A percentile compares a stretch with the other conserved stretches of the same genome.
Evolutionary conservation across 1,140 invertebrate species (phyloP).

Genomic region (Latrodectus geometricus): DNA sequence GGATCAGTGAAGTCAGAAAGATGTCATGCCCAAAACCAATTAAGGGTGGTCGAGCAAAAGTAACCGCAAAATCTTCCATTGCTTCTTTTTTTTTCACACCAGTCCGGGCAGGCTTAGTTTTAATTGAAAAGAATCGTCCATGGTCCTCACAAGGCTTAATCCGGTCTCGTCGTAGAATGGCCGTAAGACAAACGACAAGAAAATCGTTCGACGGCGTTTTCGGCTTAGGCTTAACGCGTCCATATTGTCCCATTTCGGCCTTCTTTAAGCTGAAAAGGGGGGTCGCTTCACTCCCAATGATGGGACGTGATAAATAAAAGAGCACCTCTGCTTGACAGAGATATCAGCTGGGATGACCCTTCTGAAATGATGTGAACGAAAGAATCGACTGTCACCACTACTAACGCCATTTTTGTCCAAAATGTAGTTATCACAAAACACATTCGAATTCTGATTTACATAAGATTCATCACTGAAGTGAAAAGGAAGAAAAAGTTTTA

Average conservation of each 20-base stretch:
- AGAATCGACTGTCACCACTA: not conserved
- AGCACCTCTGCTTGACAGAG: conserved; percentile 58
- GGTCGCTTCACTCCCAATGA: conserved; percentile 10
- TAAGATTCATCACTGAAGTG: no score
- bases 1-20: conserved; percentile 1
- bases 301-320: conserved; percentile 62
- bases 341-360: conserved; percentile 52
- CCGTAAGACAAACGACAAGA: conserved; percentile 55
- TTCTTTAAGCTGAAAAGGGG: conserved; percentile 18
- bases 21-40: conserved; percentile 50
- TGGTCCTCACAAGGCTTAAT: conserved; percentile 25
- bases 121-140: conserved; percentile 60
- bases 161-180: conserved; percentile 25
- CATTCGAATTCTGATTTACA: no score
- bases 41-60: conserved; percentile 45
- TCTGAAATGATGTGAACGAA: not conserved
- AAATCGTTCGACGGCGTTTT: conserved; percentile 31
- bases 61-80: conserved; percentile 33
- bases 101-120: conserved; percentile 40
- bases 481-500: no score
- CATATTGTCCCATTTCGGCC: conserved; percentile 53
- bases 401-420: conserved; percentile 2
- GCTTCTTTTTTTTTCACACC: conserved; percentile 17
- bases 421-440: no score
- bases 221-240: conserved; percentile 56